Percentiles rank a stretch among this genome's conserved stretches.
Conservation (phyloP, 2,113 vertebrate genomes). For the Elgaria multicarinata region DNA sequence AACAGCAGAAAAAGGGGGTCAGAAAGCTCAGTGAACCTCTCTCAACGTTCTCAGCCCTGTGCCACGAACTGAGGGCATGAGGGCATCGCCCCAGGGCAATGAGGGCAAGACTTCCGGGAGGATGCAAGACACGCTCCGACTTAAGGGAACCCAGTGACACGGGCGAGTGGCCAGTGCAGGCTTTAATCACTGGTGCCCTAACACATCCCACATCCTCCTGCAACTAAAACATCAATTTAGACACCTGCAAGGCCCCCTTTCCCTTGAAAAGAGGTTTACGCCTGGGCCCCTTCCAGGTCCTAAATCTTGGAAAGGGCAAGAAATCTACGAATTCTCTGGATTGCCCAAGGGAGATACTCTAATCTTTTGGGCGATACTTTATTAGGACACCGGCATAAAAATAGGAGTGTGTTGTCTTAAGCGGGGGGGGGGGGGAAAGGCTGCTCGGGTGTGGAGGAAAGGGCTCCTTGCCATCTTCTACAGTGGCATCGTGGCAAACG, state of each 20-base stretch:
- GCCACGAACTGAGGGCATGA: background rate
- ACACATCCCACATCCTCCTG: background rate
- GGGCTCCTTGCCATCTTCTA: no score
- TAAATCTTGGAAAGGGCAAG: background rate
- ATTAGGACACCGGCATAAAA: background rate
- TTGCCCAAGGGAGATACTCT: background rate
- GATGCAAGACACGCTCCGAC: background rate
- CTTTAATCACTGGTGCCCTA: background rate
- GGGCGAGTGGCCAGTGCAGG: no score
- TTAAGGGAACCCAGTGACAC: background rate
- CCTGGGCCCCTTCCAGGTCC: background rate
- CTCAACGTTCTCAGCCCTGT: background rate
- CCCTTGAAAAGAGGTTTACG: background rate
- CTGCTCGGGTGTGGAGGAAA: background rate
- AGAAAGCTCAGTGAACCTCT: slow-evolving; percentile 29
- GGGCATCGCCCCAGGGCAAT: background rate
- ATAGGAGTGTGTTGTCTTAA: background rate
- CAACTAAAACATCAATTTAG: background rate
- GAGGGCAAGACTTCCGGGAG: background rate
- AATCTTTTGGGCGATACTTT: background rate
- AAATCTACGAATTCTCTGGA: background rate
- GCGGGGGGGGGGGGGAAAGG: background rate
- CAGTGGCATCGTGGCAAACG: no score
- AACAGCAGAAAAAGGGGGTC: slow-evolving; percentile 70
- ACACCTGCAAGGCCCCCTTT: background rate